Evolutionary conservation across 1,140 invertebrate species (phyloP), one percentile per base, ranked within the genome.

Genomic region (Manduca sexta): DNA sequence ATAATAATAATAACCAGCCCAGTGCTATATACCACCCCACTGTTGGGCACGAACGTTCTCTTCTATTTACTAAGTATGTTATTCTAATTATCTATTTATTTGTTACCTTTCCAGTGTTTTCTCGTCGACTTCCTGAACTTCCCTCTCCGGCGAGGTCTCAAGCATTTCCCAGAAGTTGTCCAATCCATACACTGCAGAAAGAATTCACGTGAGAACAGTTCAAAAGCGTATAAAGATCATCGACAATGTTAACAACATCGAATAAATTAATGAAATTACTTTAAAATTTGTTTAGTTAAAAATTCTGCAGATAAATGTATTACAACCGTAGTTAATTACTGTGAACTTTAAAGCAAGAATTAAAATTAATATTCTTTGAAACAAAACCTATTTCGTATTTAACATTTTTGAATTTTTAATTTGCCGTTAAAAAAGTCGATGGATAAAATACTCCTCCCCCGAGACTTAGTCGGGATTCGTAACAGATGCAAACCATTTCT

Each of bases 161-260:
- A 84, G 63, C 37, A 68, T 72, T 18, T 82, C 78, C 77, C 78
- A 82, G 57, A 82, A 81, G 64, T 84, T 82, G 45, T 84, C 77
- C 65, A 80, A 45, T 4, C 74, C 75, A 56, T 71, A 74, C 34
- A 78, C 81, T 84, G 72, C 37, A 64, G 65, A 18, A 52, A 18
- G 17, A 45, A 18, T 35, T 5, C 18, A 18, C 15, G 12, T 34
- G 16, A 45, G n/a, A 30, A 13, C 2, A 6, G 7, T 6, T 26
- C 12, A 43, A 13, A 12, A 43, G 1, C 16, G 4, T 31, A 13
- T 2, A 2, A 1, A 15, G 10, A 6, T 4, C 16, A 40, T 40
- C 38, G 38, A 40, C 38, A 40, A 18, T 40, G 38, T 40, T 26
- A 5, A 26, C 21, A 26, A 8, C 21, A 26, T 26, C 21, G 21